Percentiles rank a stretch among this genome's conserved stretches.
Evolutionary conservation across 2,113 vertebrate genomes (phyloP).

Genomic region (Toxotes chatareus): DNA sequence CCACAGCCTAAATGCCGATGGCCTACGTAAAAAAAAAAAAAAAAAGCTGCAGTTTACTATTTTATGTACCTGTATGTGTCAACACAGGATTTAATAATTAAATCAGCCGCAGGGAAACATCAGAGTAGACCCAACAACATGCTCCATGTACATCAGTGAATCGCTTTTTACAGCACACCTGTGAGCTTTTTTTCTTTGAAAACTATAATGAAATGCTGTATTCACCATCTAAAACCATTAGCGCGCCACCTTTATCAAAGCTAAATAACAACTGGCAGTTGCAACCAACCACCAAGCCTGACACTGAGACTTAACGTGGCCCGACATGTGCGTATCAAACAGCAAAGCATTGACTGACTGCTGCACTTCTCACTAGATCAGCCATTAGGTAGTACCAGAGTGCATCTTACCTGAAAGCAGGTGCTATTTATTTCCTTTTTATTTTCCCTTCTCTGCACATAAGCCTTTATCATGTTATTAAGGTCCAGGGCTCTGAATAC

Average conservation of each 20-base stretch:
- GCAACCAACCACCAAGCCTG: neutral
- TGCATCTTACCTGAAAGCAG: neutral
- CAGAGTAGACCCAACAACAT: neutral
- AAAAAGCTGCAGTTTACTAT: neutral
- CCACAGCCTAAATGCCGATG: neutral
- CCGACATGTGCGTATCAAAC: neutral
- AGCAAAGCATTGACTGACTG: conserved; percentile 9
- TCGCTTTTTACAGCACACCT: neutral
- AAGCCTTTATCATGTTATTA: neutral
- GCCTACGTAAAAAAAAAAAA: neutral
- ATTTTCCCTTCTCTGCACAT: neutral
- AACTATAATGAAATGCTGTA: neutral
- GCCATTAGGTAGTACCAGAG: neutral
- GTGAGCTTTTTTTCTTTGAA: neutral
- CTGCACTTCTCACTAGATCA: conserved; percentile 18
- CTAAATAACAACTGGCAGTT: neutral
- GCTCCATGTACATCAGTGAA: neutral
- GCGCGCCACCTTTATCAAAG: neutral
- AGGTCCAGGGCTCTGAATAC: neutral
- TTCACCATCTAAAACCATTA: neutral
- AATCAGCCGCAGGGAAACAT: neutral
- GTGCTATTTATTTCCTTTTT: neutral
- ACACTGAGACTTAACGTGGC: neutral
- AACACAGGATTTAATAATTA: neutral
- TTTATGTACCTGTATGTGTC: neutral